phyloP scores from a whole-genome alignment of 1,140 invertebrate species.

The Papilio xuthus region DNA sequence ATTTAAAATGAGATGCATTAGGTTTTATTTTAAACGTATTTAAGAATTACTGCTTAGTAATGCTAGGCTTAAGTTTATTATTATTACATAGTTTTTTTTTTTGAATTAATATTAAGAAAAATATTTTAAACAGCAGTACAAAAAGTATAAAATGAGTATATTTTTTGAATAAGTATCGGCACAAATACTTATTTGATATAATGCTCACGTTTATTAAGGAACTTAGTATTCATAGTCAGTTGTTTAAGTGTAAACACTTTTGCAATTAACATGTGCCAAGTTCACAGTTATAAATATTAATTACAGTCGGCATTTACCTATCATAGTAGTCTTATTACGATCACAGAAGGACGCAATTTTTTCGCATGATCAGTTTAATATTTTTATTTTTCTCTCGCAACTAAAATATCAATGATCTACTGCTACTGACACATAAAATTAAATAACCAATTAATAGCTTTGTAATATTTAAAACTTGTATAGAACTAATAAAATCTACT shows the following conservation, averaged over 20 bases:
- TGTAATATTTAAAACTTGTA: background rate
- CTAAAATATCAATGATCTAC: background rate
- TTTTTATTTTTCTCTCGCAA: too few relatives aligned
- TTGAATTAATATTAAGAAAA: too few relatives aligned
- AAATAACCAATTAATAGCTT: background rate
- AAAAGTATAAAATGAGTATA: background rate
- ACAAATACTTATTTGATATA: background rate
- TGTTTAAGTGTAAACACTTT: background rate
- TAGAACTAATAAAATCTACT: background rate
- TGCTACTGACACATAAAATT: background rate
- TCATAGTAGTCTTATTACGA: background rate
- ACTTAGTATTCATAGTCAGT: background rate
- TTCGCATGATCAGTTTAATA: too few relatives aligned
- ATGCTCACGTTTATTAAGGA: background rate
- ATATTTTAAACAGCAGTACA: too few relatives aligned
- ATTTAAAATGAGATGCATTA: too few relatives aligned
- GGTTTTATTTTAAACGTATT: too few relatives aligned
- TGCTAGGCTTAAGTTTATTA: too few relatives aligned
- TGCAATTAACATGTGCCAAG: background rate
- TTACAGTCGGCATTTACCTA: background rate
- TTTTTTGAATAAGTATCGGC: background rate
- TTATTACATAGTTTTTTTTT: too few relatives aligned
- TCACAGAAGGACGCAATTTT: background rate
- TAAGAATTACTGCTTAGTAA: too few relatives aligned
- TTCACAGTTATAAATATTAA: constrained; percentile 3